Evolutionary conservation across 2,888 invertebrate genomes (phyloP), one percentile per base, ranked within the genome.

Genomic region (Eugnorisma glareosa): DNA sequence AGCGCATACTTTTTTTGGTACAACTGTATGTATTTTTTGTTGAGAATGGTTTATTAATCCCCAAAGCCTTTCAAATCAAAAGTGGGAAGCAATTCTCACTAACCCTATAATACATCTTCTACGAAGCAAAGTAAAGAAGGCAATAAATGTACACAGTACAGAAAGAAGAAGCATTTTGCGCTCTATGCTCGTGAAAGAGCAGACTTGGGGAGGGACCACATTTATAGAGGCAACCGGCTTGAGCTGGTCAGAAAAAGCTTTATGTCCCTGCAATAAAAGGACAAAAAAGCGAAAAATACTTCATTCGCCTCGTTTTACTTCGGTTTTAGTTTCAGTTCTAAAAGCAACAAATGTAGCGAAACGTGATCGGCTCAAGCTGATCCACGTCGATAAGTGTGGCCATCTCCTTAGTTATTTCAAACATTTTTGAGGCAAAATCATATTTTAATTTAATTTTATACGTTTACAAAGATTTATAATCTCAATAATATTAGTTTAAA

Each of bases 71-170:
- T 28, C 24, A 51, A 82, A 63, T n/a, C 11, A 48, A 59, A 51
- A 5, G 3, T 43, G 21, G 43, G 8, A 66, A 67, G 43, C 13
- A 31, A 67, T 54, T 43, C 31, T 21, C 21, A n/a, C 66, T 51
- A 59, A 51, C 59, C 51, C 40, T 11, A 24, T 54, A 35, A 54
- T 43, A 51, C 28, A 63, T 48, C 54, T 54, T 67, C 63, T 79
- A 40, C 10, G 54, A 59, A 83, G 54, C 48, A 63, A 83, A 51
- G 35, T 68, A 77, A 77, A 43, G 24, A 68, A 78, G 63, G 24
- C 82, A 79, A 18, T 11, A 48, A 81, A 61, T 82, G 81, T 82
- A 82, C 81, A 82, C 66, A 81, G 85, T 82, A 85, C 81, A 82
- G 74, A 82, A 84, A 84, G 43, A 37, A 70, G 40, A 64, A 54